phyloP scores from a whole-genome alignment of 2,888 invertebrate species.

The Ypsolopha scabrella region DNA sequence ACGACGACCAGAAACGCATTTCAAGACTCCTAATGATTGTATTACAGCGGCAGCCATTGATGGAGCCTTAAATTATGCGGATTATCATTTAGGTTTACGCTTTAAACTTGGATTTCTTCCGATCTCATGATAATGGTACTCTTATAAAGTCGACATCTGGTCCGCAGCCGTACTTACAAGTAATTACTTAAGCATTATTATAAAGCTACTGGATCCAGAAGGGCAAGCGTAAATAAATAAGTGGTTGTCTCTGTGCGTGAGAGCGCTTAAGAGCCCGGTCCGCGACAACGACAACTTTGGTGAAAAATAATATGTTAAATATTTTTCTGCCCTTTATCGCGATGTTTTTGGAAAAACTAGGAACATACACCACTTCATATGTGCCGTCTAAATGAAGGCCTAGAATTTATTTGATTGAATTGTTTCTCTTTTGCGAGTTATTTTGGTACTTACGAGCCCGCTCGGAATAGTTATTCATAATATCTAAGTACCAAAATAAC shows the following conservation, averaged over 20 bases:
- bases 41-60: slow-evolving; percentile 9
- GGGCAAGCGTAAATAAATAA: slow-evolving; percentile 26
- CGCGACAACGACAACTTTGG: too few relatives aligned
- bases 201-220: slow-evolving; percentile 52
- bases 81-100: slow-evolving; percentile 29
- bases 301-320: too few relatives aligned
- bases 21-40: background rate
- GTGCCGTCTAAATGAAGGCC: too few relatives aligned
- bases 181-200: slow-evolving; percentile 45
- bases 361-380: too few relatives aligned
- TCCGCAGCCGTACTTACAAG: slow-evolving; percentile 27
- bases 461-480: too few relatives aligned
- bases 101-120: slow-evolving; percentile 22
- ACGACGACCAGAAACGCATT: background rate
- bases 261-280: too few relatives aligned
- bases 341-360: too few relatives aligned
- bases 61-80: slow-evolving; percentile 23
- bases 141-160: slow-evolving; percentile 37
- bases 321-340: too few relatives aligned
- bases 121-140: slow-evolving; percentile 11
- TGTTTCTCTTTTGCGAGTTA: too few relatives aligned
- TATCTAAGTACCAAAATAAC: too few relatives aligned
- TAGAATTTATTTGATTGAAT: too few relatives aligned
- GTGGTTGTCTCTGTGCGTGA: slow-evolving; percentile 22
- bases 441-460: too few relatives aligned